Percentiles rank a stretch among this genome's conserved stretches.
These are phyloP conservation scores for Brachionus asplanchnoidis DNA, from an alignment of 1,140 invertebrate species.

Conservation along the genomic window DNA sequence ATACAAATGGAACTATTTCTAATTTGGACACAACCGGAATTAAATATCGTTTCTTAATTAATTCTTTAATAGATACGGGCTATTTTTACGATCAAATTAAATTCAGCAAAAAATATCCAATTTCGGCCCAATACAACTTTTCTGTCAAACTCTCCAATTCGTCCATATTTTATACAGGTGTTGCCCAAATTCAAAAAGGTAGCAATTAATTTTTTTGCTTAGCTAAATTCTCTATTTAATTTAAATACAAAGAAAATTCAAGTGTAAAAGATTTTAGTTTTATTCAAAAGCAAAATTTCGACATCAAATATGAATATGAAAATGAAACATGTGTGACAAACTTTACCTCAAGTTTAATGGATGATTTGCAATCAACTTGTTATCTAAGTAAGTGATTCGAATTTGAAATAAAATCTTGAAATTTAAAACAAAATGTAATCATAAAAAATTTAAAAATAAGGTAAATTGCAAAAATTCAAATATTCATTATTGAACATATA, in stretches of 20 bases:
- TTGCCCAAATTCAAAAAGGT: background rate
- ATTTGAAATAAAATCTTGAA: background rate
- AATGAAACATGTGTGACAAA: background rate
- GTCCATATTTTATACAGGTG: background rate
- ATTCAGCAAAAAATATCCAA: background rate
- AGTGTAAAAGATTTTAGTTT: background rate
- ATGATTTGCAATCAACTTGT: background rate
- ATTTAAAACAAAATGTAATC: background rate
- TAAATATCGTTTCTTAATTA: background rate
- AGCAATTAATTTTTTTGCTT: background rate
- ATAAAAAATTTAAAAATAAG: no score
- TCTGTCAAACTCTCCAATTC: background rate
- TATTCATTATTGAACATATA: no score
- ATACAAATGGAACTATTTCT: background rate
- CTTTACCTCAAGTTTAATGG: background rate
- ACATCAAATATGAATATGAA: background rate
- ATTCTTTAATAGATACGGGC: background rate
- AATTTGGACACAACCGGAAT: background rate
- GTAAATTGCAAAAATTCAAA: no score
- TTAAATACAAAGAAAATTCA: background rate
- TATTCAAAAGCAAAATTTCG: background rate
- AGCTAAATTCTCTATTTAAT: background rate
- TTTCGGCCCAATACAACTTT: background rate
- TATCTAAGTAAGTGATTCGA: background rate
- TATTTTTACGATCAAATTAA: background rate